Conservation (phyloP, 2,113 vertebrate species). For the Rhinolophus sinicus region DNA sequence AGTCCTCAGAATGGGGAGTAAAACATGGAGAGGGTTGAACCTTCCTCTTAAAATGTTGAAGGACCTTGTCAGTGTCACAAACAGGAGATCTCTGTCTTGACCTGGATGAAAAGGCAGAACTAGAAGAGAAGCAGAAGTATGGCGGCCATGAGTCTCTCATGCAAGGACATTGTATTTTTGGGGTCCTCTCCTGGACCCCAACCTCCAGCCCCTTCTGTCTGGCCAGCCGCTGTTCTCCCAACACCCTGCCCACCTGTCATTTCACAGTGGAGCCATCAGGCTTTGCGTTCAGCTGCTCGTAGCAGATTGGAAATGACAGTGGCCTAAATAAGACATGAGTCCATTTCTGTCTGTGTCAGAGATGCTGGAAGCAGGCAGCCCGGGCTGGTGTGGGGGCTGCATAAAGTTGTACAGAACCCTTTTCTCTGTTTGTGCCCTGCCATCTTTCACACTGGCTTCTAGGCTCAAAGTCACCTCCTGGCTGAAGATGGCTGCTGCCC, state of each 20-base stretch:
- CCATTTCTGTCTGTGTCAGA: not conserved
- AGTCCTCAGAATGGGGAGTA: not conserved
- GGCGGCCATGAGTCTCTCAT: not conserved
- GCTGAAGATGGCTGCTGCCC: not conserved
- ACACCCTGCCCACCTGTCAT: too few species aligned
- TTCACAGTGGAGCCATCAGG: not conserved
- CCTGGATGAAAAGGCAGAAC: not conserved
- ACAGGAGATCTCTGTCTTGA: not conserved
- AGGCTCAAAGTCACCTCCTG: not conserved
- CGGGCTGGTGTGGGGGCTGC: not conserved
- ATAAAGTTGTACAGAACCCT: fast-evolving
- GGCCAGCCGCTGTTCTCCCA: not conserved
- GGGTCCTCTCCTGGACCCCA: not conserved
- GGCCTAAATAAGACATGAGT: not conserved
- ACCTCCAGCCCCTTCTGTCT: not conserved
- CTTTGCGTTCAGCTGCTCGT: not conserved
- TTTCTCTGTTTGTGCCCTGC: not conserved
- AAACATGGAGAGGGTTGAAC: not conserved
- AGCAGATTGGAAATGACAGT: not conserved
- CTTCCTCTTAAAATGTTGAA: not conserved
- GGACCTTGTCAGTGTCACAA: not conserved
- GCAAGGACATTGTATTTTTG: not conserved
- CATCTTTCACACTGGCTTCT: not conserved
- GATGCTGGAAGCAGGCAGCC: not conserved
- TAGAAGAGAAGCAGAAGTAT: not conserved